Evolutionary conservation across 2,888 invertebrate species (phyloP).

Genomic region (Cephus nigrinus): DNA sequence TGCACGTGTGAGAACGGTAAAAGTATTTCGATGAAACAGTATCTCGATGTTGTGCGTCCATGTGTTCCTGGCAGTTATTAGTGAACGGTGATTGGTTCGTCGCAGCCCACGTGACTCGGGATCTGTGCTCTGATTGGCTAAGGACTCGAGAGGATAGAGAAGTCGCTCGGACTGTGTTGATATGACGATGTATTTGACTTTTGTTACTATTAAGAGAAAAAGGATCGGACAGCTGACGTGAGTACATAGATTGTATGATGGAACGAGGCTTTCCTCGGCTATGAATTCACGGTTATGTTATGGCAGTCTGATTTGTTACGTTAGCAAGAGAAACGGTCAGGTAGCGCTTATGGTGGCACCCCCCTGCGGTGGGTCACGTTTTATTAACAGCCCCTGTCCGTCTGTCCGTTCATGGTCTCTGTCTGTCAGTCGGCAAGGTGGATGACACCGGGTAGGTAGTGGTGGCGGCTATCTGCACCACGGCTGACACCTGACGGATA

Average conservation of each 20-base stretch:
- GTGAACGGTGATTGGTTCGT: neutral
- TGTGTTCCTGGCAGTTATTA: neutral
- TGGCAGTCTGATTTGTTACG: neutral
- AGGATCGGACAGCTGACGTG: no score
- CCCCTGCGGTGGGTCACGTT: conserved; percentile 9
- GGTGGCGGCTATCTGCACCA: conserved; percentile 50
- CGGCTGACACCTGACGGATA: conserved; percentile 64
- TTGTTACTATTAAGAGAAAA: no score
- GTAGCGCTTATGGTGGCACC: conserved; percentile 10
- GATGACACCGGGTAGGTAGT: conserved; percentile 20
- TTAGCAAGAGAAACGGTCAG: neutral
- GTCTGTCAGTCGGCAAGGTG: conserved; percentile 20
- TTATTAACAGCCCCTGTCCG: conserved; percentile 5
- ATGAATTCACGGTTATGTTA: neutral
- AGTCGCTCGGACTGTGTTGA: neutral
- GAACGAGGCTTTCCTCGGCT: neutral
- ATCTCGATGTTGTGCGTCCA: neutral
- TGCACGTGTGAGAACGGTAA: neutral
- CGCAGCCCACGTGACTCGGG: neutral
- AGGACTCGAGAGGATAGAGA: neutral
- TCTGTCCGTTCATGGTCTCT: neutral
- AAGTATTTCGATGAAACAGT: neutral
- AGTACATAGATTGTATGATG: neutral
- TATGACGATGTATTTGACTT: neutral
- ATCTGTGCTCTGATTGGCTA: neutral